These are phyloP conservation scores for Cantharis lateralis DNA, from an alignment of 2,888 invertebrate genomes.

Conservation along the genomic window DNA sequence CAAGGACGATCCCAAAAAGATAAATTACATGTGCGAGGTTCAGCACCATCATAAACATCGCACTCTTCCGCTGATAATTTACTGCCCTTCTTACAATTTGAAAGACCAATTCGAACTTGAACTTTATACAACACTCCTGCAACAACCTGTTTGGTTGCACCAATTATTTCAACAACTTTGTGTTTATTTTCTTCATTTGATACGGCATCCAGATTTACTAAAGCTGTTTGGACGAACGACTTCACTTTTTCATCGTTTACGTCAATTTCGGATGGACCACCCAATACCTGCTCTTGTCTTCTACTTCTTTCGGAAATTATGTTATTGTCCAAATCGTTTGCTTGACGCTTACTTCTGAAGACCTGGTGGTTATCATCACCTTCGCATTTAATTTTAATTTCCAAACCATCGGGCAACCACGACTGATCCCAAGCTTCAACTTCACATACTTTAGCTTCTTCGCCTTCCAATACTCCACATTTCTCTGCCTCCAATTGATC, in stretches of 20 bases:
- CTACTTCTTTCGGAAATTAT: not conserved
- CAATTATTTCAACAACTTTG: conserved; percentile 40
- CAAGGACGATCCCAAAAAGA: conserved; percentile 64
- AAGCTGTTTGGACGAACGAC: conserved; percentile 36
- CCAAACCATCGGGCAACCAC: conserved; percentile 58
- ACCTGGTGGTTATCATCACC: conserved; percentile 16
- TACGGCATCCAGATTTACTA: conserved; percentile 43
- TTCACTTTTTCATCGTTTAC: conserved; percentile 28
- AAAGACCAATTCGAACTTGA: conserved; percentile 62
- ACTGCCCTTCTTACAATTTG: conserved; percentile 56
- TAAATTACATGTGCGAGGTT: conserved; percentile 54
- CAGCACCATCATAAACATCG: conserved; percentile 41
- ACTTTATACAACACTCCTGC: conserved; percentile 63
- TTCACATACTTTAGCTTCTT: conserved; percentile 52
- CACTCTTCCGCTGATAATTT: conserved; percentile 40
- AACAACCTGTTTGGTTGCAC: conserved; percentile 60
- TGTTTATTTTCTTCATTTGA: conserved; percentile 40
- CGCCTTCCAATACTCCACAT: conserved; percentile 39
- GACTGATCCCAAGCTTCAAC: conserved; percentile 63
- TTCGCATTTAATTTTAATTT: conserved; percentile 54
- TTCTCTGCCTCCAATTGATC: conserved; percentile 37
- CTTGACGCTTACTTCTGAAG: not conserved
- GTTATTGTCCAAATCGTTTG: not conserved
- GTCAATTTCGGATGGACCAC: not conserved
- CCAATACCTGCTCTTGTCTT: not conserved